Evolutionary conservation across 2,888 invertebrate species (phyloP).

Genomic region (Holacanthella duospinosa): DNA sequence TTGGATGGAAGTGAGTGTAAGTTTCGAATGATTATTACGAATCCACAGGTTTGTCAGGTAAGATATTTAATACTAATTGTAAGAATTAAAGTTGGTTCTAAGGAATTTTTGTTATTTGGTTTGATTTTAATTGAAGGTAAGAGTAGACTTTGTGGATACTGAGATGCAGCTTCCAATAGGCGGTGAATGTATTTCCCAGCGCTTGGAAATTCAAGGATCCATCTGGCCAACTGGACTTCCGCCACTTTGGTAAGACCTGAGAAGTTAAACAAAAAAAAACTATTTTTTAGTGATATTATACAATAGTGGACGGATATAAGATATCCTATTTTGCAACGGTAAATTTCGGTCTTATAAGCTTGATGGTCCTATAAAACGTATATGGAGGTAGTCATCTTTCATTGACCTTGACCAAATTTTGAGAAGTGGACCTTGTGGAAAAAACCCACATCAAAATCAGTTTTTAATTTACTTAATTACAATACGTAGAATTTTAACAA

Average conservation of each 20-base stretch:
- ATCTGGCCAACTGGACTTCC: slow-evolving; percentile 37
- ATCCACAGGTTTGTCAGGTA: slow-evolving; percentile 35
- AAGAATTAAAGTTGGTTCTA: neutral
- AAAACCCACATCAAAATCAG: no score
- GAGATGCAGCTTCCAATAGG: slow-evolving; percentile 34
- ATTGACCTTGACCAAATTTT: no score
- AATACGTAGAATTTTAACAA: no score
- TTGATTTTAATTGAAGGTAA: slow-evolving; percentile 18
- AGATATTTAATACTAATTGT: slow-evolving; percentile 6
- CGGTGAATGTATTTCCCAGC: slow-evolving; percentile 37
- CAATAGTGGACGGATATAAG: no score
- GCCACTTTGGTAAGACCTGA: slow-evolving; percentile 29
- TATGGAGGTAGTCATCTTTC: no score
- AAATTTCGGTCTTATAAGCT: no score
- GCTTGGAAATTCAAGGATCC: slow-evolving; percentile 34
- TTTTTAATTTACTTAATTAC: no score
- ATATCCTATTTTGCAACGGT: no score
- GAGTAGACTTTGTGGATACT: slow-evolving; percentile 38
- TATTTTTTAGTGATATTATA: no score
- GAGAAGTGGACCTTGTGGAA: no score
- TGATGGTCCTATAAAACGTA: no score
- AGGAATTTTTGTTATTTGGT: neutral
- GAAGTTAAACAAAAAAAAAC: slow-evolving; percentile 14
- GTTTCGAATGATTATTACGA: slow-evolving; percentile 30
- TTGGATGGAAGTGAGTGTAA: slow-evolving; percentile 26